Evolutionary conservation across 2,888 invertebrate genomes (phyloP), one percentile per base, ranked within the genome.

Genomic region (Boloria selene): DNA sequence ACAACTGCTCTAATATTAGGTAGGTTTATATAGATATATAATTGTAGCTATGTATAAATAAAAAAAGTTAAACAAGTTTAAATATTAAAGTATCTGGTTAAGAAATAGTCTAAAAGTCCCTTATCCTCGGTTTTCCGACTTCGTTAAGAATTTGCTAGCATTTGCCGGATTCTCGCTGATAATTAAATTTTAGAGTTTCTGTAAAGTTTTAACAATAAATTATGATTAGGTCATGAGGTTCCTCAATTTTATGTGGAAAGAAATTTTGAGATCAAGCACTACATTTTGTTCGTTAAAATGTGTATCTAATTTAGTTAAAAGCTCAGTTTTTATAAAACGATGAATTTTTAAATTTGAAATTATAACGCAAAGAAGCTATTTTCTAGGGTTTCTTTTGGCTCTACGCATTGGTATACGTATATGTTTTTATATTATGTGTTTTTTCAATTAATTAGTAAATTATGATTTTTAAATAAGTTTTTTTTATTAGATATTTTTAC

Each of bases 101-200:
- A 18, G 59, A 68, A 70, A 68, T 60, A 58, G 66, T 59, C 49
- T 52, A 22, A 54, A 62, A 68, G 61, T 68, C 59, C 53, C 56
- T 64, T 68, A 69, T 70, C 68, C 60, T 54, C 55, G 62, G 62
- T 60, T 66, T 56, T 56, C 53, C 50, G 61, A 63, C 65, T 70
- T 72, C 64, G 65, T 72, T 72, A 70, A 71, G 72, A 66, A 69
- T 71, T 72, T 67, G 68, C 67, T 64, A 62, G 58, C 67, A 63
- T 70, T 72, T 58, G 54, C 67, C 64, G 58, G 65, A 70, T 70
- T 69, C 61, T 49, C 17, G 61, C 62, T 69, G 61, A 56, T 71
- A 71, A 72, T 71, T 70, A 70, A 70, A 70, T 70, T 71, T 68
- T 53, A 59, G 38, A 68, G 64, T 59, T 70, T 55, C 66, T 51